phyloP scores from a whole-genome alignment of 2,888 invertebrate species.

The Sinohyriopsis cumingii region DNA sequence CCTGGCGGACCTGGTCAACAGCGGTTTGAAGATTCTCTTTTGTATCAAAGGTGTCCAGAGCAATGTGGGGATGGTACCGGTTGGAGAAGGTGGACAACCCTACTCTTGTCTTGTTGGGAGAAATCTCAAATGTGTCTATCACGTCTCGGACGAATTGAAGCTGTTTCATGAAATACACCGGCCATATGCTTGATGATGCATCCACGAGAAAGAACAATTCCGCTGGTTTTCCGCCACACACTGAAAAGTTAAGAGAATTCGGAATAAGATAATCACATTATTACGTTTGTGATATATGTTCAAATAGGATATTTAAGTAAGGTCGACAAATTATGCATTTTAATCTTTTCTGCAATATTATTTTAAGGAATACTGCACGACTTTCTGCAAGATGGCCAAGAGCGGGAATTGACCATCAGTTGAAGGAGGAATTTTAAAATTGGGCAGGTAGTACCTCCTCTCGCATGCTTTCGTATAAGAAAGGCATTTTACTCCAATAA shows the following conservation, averaged over 20 bases:
- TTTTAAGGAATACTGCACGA: too few relatives aligned
- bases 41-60: conserved; percentile 20
- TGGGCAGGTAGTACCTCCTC: too few relatives aligned
- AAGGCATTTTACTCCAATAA: too few relatives aligned
- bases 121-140: conserved; percentile 42
- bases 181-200: conserved; percentile 53
- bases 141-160: conserved; percentile 45
- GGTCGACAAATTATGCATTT: too few relatives aligned
- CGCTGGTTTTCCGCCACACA: conserved; percentile 41
- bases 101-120: conserved; percentile 36
- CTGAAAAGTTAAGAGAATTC: conserved; percentile 11
- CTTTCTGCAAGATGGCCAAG: too few relatives aligned
- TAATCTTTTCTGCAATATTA: too few relatives aligned
- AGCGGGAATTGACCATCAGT: too few relatives aligned
- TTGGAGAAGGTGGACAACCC: conserved; percentile 38
- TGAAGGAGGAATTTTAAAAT: too few relatives aligned
- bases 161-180: conserved; percentile 48
- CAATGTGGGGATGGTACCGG: conserved; percentile 21
- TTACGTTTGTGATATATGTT: too few relatives aligned
- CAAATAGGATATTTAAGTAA: too few relatives aligned
- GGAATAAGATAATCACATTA: too few relatives aligned
- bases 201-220: conserved; percentile 40
- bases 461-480: too few relatives aligned
- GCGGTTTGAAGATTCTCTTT: conserved; percentile 22
- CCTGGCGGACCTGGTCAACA: conserved; percentile 24